Evolutionary conservation across 2,113 vertebrate genomes (phyloP), one percentile per base, ranked within the genome.

Genomic region (Gnathonemus echidnorhynchus): DNA sequence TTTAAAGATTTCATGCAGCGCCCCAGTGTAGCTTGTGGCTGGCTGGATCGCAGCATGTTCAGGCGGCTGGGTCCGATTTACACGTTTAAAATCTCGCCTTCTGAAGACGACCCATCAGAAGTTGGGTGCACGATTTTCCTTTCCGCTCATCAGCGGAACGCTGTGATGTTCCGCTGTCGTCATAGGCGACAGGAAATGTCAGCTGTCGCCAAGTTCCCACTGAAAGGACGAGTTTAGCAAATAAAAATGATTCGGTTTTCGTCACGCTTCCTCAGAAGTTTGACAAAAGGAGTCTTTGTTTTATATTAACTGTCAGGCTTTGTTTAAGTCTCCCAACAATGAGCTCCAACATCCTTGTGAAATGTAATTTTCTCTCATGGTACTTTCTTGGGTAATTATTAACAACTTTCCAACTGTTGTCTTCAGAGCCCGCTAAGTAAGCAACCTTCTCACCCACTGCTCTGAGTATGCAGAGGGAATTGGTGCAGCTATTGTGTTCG

Each of bases 201-300:
- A 94, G 93, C 92, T 92, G 91, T 91, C 85, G 87, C 91, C 91
- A 93, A 89, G 91, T 92, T 87, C 50, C 86, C 53, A 88, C 66
- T 91, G 91, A 93, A 92, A 83, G 89, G 91, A 87, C 94, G 90
- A 58, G 88, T 90, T 56, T 92, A 77, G 90, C 85, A 87, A 89
- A 89, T 42, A 66, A 74, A 89, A 74, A 89, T 49, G 27, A 88
- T 88, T 88, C 21, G 13, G 52, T 66, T 62, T 88, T 45, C 53
- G 35, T 45, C 56, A 88, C 31, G 56, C 53, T 88, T 66, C 31
- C 87, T 19, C 87, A 39, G 53, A 62, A 35, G 86, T 87, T 87
- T 52, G 49, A 53, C 86, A 87, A 53, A 87, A 52, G 86, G n/a
- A 35, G 86, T 53, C 86, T 53, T 87, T 87, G 86, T 87, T 87